Base-by-base conservation (phyloP, 2,113 vertebrate genomes). In the Micronycteris hirsuta region DNA sequence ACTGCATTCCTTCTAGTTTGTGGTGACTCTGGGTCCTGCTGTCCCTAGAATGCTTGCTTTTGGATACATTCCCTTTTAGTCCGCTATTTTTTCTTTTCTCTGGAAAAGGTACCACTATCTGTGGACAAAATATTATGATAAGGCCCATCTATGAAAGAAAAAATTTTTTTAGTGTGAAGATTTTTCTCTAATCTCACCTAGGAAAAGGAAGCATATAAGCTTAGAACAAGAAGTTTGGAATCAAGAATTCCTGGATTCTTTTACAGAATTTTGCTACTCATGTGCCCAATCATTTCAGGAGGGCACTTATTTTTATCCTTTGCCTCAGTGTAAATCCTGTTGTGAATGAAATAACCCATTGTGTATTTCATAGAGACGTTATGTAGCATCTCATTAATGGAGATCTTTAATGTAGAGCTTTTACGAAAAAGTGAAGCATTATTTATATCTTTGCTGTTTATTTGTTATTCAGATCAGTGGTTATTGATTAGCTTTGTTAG, bases 341-440 rank as follows among this genome's bases (percentile, higher is more conserved):
- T 47, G 1, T 74, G 70, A 94, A n/a, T 80, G 92, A 81, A 91
- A 45, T 88, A 83, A 26, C 96, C 16, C 4, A 2, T 31, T 81
- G 38, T 38, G 4, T 98, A 91, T 98, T 97, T 97, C 96, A 54
- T 45, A 58, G 65, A 93, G 70, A 82, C 24, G 73, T 65, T 95
- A 41, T 61, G 49, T 77, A 63, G 43, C 5, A 24, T 71, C 96
- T 84, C 80, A 56, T 80, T 38, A 90, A 80, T 84, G 86, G n/a
- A 77, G 38, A 38, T 89, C 47, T 93, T 63, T 89, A 73, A 71
- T 24, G 33, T 67, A 82, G 36, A 24, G 28, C 61, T 88, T 96
- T 92, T 71, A 76, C 45, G 41, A 3, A 65, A 84, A 41, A 76
- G 41, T 4, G 5, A 82, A 47, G 61, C 88, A 71, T 85, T 84